These are phyloP conservation scores for Penaeus monodon DNA, from an alignment of 2,888 invertebrate genomes.

Conservation along the genomic window DNA sequence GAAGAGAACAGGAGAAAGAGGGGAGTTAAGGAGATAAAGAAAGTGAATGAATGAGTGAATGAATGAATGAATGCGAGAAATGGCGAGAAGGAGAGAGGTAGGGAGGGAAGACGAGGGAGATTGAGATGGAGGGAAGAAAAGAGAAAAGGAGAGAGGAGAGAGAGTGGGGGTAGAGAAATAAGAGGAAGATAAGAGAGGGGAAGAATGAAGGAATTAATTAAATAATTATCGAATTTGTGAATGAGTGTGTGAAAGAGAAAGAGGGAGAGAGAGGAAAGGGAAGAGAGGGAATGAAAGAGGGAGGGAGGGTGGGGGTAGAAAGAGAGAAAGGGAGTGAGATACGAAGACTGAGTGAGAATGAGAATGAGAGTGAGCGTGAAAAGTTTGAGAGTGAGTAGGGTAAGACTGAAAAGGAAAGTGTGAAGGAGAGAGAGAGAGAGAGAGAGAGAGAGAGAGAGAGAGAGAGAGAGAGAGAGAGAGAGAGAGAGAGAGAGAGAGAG, in stretches of 20 bases:
- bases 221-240: no score
- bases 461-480: background rate
- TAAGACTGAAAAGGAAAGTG: background rate
- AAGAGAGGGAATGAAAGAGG: no score
- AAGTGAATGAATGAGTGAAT: no score
- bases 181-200: background rate
- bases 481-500: background rate
- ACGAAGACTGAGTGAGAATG: no score
- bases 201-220: background rate
- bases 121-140: background rate
- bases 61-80: no score
- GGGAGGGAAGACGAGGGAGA: background rate
- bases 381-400: background rate
- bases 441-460: slow-evolving; percentile 14
- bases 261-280: no score
- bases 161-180: background rate
- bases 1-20: no score
- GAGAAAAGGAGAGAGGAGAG: background rate
- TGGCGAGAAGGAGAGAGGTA: no score
- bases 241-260: no score
- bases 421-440: background rate
- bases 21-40: no score
- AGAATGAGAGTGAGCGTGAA: background rate
- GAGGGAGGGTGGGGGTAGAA: no score
- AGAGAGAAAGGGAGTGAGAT: accelerated